Conservation (phyloP, 1,140 invertebrate genomes). For the Brachionus sp. region DNA sequence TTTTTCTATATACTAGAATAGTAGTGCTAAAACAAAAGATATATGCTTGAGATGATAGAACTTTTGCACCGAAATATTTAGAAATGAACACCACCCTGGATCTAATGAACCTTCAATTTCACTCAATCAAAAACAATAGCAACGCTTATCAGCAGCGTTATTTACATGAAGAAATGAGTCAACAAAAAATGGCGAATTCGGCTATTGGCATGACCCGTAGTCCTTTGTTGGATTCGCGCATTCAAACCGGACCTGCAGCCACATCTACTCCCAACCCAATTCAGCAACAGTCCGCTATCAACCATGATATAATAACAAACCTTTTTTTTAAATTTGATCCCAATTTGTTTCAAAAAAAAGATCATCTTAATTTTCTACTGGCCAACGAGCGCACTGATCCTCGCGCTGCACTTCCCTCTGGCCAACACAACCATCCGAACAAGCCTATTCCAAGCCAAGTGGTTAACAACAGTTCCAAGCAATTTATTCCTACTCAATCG, state of each 20-base stretch:
- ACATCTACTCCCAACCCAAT: slow-evolving; percentile 19
- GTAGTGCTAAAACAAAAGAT: neutral
- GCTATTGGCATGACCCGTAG: neutral
- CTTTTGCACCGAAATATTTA: neutral
- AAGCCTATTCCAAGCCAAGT: neutral
- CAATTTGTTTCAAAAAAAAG: slow-evolving; percentile 21
- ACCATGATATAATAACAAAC: slow-evolving; percentile 27
- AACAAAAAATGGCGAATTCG: neutral
- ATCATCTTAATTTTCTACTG: neutral
- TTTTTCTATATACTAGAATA: neutral
- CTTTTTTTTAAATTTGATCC: slow-evolving; percentile 37
- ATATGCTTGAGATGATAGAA: slow-evolving; percentile 8
- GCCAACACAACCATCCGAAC: neutral
- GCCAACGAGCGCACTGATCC: neutral
- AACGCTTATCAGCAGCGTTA: neutral
- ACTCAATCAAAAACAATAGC: slow-evolving; percentile 6
- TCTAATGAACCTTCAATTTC: slow-evolving; percentile 29
- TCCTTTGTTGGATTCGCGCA: neutral
- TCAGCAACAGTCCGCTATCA: neutral
- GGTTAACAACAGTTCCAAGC: neutral
- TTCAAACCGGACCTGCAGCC: neutral
- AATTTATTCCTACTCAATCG: neutral
- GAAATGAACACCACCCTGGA: slow-evolving; percentile 8
- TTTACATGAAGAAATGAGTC: neutral
- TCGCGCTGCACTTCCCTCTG: neutral